Evolutionary conservation across 2,797 vertebrate genomes (phyloP), one percentile per base, ranked within the genome.

Genomic region (Euthynnus affinis): DNA sequence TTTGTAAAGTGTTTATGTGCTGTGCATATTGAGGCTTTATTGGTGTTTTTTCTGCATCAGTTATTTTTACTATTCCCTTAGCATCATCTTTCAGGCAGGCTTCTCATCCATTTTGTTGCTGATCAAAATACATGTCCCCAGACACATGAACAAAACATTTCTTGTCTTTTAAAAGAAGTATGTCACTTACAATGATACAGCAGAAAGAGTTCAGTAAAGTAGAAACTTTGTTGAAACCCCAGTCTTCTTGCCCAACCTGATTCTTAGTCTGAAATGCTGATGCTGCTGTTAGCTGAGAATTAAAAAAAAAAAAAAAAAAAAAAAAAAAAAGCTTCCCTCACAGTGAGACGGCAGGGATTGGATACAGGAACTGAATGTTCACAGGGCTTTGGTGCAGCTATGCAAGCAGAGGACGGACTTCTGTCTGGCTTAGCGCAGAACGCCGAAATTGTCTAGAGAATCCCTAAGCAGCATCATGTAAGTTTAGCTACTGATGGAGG

Each of bases 181-280:
- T 72, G 46, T 51, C 42, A 56, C 18, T 62, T 46, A 34, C 46
- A 78, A 18, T 48, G 27, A 61, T 27, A 29, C 10, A 57, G 55
- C 9, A 62, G 20, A 53, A 59, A 68, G 44, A 48, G 12, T 23
- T 29, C 29, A 71, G 23, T 55, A 62, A 57, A 53, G 34, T 2
- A 40, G 48, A n/a, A 78, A 77, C 44, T 61, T 60, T 29, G 4
- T 15, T 20, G 27, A 58, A 78, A 66, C 42, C 22, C 60, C 58
- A 14, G n/a, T 74, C 55, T 68, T 73, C 9, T 51, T 46, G 44
- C 51, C 34, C 51, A 51, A 37, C 37, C 25, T 37, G 60, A 68
- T 61, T 68, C 60, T 71, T 29, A 58, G 9, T 73, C 29, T 65
- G 60, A 82, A 86, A 74, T 59, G 70, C 81, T 82, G 78, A 85